phyloP scores from a whole-genome alignment of 2,113 vertebrate genomes.

The Melanostigma gelatinosum region DNA sequence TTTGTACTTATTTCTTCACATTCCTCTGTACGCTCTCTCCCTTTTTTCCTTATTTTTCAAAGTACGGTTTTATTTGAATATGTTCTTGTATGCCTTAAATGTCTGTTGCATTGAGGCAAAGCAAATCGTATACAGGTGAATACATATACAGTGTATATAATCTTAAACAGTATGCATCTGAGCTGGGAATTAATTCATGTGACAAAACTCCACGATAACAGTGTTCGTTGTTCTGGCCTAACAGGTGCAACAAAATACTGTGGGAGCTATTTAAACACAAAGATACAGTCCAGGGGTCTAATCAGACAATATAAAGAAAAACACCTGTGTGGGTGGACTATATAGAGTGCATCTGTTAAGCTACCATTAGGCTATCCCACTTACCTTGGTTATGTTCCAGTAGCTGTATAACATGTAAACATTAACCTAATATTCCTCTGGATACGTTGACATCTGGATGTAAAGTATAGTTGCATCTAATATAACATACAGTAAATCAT shows the following conservation, averaged over 20 bases:
- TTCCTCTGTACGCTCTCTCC: neutral
- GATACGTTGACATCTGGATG: neutral
- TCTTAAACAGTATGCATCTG: neutral
- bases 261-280: neutral
- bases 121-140: neutral
- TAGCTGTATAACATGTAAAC: neutral
- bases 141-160: neutral
- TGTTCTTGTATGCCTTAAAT: neutral
- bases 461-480: neutral
- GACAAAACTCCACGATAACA: neutral
- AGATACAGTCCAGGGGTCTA: conserved; percentile 1
- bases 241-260: neutral
- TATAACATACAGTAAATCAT: neutral
- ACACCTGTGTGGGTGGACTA: neutral
- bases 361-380: neutral
- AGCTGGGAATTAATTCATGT: conserved; percentile 12
- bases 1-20: neutral
- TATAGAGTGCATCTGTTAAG: neutral
- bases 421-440: neutral
- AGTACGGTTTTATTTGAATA: neutral
- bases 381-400: conserved; percentile 1
- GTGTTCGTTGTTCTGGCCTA: neutral
- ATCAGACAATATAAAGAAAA: neutral
- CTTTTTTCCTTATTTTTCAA: neutral
- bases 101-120: neutral